phyloP scores from a whole-genome alignment of 2,113 vertebrate species.

The Prietella phreatophila region DNA sequence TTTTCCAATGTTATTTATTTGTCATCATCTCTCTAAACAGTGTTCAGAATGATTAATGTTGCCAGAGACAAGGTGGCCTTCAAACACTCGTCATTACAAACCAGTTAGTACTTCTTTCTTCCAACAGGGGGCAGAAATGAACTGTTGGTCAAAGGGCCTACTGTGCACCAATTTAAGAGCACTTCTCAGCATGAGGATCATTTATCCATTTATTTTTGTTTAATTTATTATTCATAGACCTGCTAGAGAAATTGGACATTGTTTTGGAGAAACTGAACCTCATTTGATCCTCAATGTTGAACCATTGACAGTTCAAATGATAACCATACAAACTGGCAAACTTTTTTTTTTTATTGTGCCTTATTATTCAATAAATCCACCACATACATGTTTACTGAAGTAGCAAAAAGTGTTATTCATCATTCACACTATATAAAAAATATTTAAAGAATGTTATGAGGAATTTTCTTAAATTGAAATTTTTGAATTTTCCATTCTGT shows the following conservation, averaged over 20 bases:
- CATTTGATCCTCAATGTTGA: background rate
- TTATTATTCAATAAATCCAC: no score
- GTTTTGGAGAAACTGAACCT: background rate
- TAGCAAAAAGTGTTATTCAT: background rate
- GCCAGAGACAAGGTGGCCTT: background rate
- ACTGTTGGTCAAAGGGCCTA: background rate
- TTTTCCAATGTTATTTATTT: background rate
- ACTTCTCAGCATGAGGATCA: background rate
- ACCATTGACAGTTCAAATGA: background rate
- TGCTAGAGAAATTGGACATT: background rate
- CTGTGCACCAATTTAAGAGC: background rate
- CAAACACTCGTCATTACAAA: background rate
- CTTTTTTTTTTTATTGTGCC: no score
- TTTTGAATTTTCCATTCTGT: background rate
- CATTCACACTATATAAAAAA: background rate
- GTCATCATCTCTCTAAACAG: background rate
- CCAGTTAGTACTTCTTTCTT: background rate
- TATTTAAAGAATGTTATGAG: background rate
- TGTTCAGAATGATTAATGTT: background rate
- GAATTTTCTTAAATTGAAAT: background rate
- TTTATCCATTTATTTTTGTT: background rate
- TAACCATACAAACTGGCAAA: background rate
- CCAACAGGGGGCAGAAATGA: slow-evolving; percentile 39
- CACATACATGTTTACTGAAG: background rate
- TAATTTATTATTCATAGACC: background rate